Evolutionary conservation across 1,140 invertebrate species (phyloP).

Genomic region (Apis florea): DNA sequence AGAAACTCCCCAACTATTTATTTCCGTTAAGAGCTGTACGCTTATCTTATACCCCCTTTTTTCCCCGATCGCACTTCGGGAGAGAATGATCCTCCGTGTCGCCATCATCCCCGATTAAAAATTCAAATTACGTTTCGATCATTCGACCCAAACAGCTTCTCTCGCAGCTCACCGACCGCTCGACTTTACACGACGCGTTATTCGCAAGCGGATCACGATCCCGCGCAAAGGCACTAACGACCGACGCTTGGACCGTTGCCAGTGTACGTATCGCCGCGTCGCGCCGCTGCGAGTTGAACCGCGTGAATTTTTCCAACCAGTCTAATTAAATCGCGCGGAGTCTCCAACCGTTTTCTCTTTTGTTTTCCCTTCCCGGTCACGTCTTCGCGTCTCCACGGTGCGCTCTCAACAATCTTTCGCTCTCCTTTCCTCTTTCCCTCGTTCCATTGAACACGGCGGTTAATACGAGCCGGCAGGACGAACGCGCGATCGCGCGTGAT

Average conservation of each 20-base stretch:
- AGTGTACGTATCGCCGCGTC: background rate
- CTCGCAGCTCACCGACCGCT: background rate
- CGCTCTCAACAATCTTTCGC: background rate
- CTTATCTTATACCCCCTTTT: background rate
- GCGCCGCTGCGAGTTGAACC: constrained; percentile 7
- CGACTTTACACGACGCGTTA: constrained; percentile 1
- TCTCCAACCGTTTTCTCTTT: background rate
- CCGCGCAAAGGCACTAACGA: constrained; percentile 21
- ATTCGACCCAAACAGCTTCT: too few species aligned
- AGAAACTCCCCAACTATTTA: constrained; percentile 37
- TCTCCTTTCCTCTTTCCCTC: background rate
- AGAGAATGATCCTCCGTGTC: too few species aligned
- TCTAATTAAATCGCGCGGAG: constrained; percentile 57
- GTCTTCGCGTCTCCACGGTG: background rate
- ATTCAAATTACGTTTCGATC: too few species aligned
- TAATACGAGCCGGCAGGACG: constrained; percentile 57
- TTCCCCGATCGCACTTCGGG: too few species aligned
- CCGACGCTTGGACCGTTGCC: constrained; percentile 46
- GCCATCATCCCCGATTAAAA: too few species aligned
- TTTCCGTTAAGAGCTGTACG: constrained; percentile 17
- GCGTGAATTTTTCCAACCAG: constrained; percentile 54
- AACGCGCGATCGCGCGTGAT: constrained; percentile 65
- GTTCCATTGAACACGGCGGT: constrained; percentile 60
- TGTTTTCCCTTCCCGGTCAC: constrained; percentile 1
- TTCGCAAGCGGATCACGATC: constrained; percentile 11